Evolutionary conservation across 2,888 invertebrate species (phyloP).

Genomic region (Pteria penguin): DNA sequence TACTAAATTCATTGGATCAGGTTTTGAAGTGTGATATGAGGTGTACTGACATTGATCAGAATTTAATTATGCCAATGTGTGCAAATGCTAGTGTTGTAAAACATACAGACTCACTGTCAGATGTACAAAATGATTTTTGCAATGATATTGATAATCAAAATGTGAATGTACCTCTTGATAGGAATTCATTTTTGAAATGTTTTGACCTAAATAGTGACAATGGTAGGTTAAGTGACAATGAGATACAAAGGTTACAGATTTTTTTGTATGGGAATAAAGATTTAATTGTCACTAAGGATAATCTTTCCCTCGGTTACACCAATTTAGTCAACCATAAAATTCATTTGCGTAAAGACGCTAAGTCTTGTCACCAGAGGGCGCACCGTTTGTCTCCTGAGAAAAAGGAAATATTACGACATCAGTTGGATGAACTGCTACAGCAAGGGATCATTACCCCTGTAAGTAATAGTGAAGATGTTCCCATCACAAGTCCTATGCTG

Average conservation of each 20-base stretch:
- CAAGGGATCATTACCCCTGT: constrained; percentile 34
- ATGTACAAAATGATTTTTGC: background rate
- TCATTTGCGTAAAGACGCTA: constrained; percentile 16
- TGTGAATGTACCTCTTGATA: too few relatives aligned
- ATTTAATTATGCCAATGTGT: background rate
- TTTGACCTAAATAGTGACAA: constrained; percentile 11
- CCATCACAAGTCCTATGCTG: constrained; percentile 42
- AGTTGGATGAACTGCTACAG: constrained; percentile 33
- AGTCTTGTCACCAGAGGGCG: constrained; percentile 33
- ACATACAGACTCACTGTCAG: background rate
- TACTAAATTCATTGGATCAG: background rate
- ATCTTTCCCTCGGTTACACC: constrained; percentile 21
- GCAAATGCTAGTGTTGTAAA: background rate
- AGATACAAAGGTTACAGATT: background rate
- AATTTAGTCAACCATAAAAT: constrained; percentile 32
- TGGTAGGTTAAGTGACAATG: background rate
- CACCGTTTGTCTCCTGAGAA: constrained; percentile 41
- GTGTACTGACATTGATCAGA: background rate
- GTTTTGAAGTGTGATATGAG: background rate
- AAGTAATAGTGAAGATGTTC: constrained; percentile 27
- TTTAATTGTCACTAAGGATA: constrained; percentile 16
- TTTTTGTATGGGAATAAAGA: background rate
- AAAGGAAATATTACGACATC: constrained; percentile 33
- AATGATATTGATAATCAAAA: background rate
- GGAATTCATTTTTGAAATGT: background rate